These are phyloP conservation scores for Malurus alboscapulatus DNA, from an alignment of 2,113 vertebrate species.

Conservation along the genomic window DNA sequence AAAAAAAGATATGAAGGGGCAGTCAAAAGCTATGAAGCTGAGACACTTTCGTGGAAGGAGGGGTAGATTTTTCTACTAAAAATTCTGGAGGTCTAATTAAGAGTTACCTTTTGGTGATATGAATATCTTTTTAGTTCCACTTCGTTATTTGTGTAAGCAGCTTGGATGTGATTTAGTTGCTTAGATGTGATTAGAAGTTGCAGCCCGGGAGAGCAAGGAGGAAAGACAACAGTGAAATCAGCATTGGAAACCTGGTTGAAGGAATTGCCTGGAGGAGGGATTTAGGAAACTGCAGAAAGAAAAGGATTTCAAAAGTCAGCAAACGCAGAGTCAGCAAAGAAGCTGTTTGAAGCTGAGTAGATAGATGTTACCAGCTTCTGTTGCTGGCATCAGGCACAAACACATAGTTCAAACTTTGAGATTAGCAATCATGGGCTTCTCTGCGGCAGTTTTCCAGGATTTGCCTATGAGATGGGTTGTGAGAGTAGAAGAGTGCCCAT, in stretches of 20 bases:
- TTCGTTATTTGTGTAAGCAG: slow-evolving; percentile 10
- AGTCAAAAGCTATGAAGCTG: not conserved
- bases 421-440: no score
- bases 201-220: not conserved
- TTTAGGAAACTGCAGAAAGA: not conserved
- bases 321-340: not conserved
- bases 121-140: not conserved
- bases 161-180: not conserved
- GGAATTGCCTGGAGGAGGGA: not conserved
- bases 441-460: no score
- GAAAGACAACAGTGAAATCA: not conserved
- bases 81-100: not conserved
- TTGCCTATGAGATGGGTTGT: no score
- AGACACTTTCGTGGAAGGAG: not conserved
- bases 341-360: not conserved
- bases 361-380: no score
- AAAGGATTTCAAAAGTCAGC: not conserved
- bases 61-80: not conserved
- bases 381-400: no score
- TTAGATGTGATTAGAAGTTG: not conserved
- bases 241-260: not conserved
- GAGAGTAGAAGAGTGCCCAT: no score
- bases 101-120: not conserved
- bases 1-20: not conserved
- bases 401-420: no score